phyloP scores from a whole-genome alignment of 2,888 invertebrate species.

The Acanthopleura granulata region DNA sequence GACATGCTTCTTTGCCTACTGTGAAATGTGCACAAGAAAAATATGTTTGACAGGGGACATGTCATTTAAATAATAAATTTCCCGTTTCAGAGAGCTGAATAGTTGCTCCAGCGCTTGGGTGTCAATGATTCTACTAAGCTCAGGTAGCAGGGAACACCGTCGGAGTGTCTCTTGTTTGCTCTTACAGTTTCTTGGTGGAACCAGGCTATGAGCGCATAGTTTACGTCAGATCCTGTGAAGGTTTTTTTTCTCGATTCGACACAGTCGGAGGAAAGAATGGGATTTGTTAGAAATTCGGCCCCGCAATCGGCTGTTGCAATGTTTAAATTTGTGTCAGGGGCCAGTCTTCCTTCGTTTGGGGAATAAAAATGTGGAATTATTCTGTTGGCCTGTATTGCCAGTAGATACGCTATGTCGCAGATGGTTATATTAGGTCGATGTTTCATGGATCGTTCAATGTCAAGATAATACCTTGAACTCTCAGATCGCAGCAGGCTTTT shows the following conservation, averaged over 20 bases:
- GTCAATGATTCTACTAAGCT: not conserved
- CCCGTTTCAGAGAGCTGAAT: not conserved
- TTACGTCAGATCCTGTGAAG: not conserved
- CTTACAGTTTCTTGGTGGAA: not conserved
- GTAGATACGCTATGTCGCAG: conserved; percentile 26
- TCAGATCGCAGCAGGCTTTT: conserved; percentile 26
- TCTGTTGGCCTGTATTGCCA: conserved; percentile 25
- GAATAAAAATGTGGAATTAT: conserved; percentile 17
- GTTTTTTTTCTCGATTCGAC: conserved; percentile 14
- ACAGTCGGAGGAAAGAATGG: too few relatives aligned
- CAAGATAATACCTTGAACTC: conserved; percentile 27
- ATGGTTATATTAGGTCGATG: conserved; percentile 25
- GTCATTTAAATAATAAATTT: not conserved
- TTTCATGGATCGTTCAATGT: conserved; percentile 23
- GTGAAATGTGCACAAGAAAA: not conserved
- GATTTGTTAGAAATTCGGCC: not conserved
- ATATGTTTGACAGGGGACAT: not conserved
- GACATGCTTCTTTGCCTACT: too few relatives aligned
- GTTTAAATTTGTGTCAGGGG: not conserved
- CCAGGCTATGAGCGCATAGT: not conserved
- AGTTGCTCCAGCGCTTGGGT: not conserved
- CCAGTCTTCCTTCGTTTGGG: conserved; percentile 28
- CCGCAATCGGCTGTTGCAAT: not conserved
- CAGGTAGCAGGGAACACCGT: not conserved
- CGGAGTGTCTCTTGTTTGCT: not conserved